These are phyloP conservation scores for Thamnophis elegans DNA, from an alignment of 2,797 vertebrate species.

Conservation along the genomic window DNA sequence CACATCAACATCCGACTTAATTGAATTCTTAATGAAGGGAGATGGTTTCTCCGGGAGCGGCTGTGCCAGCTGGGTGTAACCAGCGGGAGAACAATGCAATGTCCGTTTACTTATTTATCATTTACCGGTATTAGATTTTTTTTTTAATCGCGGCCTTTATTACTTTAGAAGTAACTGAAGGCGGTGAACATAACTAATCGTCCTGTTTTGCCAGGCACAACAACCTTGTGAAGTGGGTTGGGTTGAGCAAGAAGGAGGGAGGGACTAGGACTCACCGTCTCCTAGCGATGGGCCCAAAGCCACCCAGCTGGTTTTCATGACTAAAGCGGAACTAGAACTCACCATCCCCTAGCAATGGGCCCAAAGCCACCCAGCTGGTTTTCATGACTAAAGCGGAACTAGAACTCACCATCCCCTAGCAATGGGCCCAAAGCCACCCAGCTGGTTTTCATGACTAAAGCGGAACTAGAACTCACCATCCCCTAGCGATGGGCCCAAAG, in stretches of 20 bases:
- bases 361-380: too few species aligned
- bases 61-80: slow-evolving; percentile 14
- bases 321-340: too few species aligned
- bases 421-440: too few species aligned
- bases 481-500: too few species aligned
- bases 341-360: too few species aligned
- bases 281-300: not conserved
- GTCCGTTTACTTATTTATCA: not conserved
- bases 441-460: too few species aligned
- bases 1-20: slow-evolving; percentile 79
- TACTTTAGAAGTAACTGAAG: not conserved
- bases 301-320: not conserved
- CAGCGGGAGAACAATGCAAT: not conserved
- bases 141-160: not conserved
- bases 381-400: too few species aligned
- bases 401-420: too few species aligned
- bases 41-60: slow-evolving; percentile 44
- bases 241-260: not conserved
- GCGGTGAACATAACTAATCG: not conserved
- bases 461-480: too few species aligned
- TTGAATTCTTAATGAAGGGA: slow-evolving; percentile 75
- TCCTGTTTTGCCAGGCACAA: not conserved
- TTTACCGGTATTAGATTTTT: not conserved
- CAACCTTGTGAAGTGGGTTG: not conserved
- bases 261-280: too few species aligned